Percentiles rank a stretch among this genome's conserved stretches.
phyloP scores from a whole-genome alignment of 2,888 invertebrate genomes.

The Netelia melanura region DNA sequence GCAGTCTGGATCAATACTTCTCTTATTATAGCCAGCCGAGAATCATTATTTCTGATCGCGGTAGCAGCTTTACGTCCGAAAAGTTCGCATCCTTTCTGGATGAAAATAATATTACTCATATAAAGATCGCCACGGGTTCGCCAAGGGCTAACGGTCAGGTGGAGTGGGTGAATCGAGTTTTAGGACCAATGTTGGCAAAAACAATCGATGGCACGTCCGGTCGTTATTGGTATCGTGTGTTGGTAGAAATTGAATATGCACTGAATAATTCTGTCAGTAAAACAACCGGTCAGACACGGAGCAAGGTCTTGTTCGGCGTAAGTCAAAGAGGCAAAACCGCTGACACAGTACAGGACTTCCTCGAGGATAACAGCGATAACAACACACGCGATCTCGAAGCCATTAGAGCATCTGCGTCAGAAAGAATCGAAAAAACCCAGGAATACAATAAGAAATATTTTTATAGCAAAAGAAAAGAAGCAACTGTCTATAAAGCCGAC shows the following conservation, averaged over 20 bases:
- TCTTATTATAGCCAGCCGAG: neutral
- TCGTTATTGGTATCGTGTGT: constrained; percentile 61
- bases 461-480: constrained; percentile 72
- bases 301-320: constrained; percentile 74
- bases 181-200: constrained; percentile 47
- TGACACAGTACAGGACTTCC: constrained; percentile 55
- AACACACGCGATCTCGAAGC: constrained; percentile 63
- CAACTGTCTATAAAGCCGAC: constrained; percentile 52
- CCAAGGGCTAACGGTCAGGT: constrained; percentile 72
- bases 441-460: constrained; percentile 70
- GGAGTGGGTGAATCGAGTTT: constrained; percentile 65
- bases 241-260: constrained; percentile 63
- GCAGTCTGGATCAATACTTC: neutral
- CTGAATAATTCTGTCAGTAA: constrained; percentile 70
- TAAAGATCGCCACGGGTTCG: constrained; percentile 68
- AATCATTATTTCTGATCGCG: constrained; percentile 52
- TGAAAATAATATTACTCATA: constrained; percentile 54
- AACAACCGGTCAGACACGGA: constrained; percentile 73
- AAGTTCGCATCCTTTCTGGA: constrained; percentile 67
- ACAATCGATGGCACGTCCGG: constrained; percentile 56
- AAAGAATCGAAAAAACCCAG: constrained; percentile 68
- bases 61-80: constrained; percentile 66
- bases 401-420: constrained; percentile 20
- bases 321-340: constrained; percentile 70
- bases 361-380: neutral